A percentile compares a stretch with the other conserved stretches of the same genome.
phyloP scores from a whole-genome alignment of 2,113 vertebrate genomes.

The Rynchops niger region DNA sequence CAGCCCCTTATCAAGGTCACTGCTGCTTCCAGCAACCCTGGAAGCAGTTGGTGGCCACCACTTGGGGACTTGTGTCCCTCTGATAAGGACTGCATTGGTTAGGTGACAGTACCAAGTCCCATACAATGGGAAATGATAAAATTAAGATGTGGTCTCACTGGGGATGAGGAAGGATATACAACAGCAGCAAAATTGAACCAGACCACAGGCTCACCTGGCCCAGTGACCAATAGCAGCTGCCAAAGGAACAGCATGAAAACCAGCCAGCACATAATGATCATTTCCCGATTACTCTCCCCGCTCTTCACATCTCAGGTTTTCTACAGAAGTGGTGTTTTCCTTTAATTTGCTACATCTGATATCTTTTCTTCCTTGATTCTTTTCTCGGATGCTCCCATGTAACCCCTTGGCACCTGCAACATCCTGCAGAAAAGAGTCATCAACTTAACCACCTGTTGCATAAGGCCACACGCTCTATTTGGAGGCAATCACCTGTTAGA shows the following conservation, averaged over 20 bases:
- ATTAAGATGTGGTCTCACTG: not conserved
- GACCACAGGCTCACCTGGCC: not conserved
- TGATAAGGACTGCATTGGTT: not conserved
- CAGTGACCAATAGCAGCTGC: not conserved
- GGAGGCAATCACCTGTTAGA: not conserved
- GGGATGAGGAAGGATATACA: not conserved
- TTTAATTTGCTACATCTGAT: not conserved
- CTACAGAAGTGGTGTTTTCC: not conserved
- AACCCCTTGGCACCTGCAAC: not conserved
- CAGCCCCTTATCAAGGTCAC: not conserved
- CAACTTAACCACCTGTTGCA: not conserved
- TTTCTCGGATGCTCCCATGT: not conserved
- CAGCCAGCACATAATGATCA: not conserved
- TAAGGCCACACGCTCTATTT: fast-evolving
- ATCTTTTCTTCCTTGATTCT: not conserved
- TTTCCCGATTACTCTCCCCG: not conserved
- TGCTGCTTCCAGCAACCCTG: not conserved
- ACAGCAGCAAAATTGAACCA: not conserved
- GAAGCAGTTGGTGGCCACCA: not conserved
- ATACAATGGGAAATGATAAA: not conserved
- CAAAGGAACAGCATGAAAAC: not conserved
- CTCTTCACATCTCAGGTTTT: not conserved
- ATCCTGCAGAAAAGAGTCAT: not conserved
- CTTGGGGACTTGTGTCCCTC: no score
- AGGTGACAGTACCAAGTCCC: not conserved